A percentile compares a stretch with the other conserved stretches of the same genome.
phyloP scores from a whole-genome alignment of 2,797 vertebrate species.

The Thaleichthys pacificus region DNA sequence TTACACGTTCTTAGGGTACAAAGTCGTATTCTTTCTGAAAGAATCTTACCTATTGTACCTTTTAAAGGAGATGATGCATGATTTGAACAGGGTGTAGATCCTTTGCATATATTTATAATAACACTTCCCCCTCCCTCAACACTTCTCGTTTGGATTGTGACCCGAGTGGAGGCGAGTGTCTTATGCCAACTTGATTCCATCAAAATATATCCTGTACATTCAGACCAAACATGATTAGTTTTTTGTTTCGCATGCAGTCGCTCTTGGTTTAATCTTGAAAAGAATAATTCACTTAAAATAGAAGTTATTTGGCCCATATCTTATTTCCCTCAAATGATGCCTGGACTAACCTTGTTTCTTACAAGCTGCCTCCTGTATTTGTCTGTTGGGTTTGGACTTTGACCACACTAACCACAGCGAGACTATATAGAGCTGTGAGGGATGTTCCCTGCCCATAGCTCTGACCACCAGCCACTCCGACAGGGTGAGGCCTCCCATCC shows the following conservation, averaged over 20 bases:
- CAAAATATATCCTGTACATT: constrained; percentile 6
- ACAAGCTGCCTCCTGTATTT: not conserved
- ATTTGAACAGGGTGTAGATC: not conserved
- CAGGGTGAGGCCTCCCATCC: not conserved
- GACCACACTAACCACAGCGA: not conserved
- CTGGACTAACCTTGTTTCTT: not conserved
- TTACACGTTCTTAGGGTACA: too few relatives aligned
- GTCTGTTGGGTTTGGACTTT: not conserved
- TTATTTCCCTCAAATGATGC: not conserved
- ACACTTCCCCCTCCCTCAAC: not conserved
- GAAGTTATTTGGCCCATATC: too few relatives aligned
- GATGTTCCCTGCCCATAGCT: not conserved
- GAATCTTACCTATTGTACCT: too few relatives aligned
- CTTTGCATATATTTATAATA: not conserved
- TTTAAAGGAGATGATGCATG: not conserved
- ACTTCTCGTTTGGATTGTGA: not conserved
- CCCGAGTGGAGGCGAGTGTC: not conserved
- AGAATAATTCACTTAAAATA: not conserved
- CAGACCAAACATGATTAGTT: not conserved
- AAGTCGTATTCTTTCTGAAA: too few relatives aligned
- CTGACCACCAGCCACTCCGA: constrained; percentile 1
- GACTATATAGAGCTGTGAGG: not conserved
- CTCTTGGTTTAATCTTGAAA: not conserved
- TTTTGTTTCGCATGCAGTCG: not conserved
- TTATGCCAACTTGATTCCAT: not conserved